phyloP scores from a whole-genome alignment of 2,113 vertebrate genomes.

The Actenoides hombroni region DNA sequence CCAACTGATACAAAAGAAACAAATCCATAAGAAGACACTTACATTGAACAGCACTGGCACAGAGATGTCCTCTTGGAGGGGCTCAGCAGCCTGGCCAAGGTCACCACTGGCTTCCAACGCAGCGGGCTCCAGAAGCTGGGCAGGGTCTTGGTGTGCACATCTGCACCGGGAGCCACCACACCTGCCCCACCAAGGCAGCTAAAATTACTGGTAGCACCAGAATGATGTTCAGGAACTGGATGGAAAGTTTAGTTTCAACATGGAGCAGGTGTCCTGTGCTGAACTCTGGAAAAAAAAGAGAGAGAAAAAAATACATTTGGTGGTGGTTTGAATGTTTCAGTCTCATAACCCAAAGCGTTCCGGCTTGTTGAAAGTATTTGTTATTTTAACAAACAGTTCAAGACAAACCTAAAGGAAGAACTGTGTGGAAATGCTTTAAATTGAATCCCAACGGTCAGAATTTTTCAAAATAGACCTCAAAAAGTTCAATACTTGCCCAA shows the following conservation, averaged over 20 bases:
- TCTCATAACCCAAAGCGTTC: background rate
- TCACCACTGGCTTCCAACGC: background rate
- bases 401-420: background rate
- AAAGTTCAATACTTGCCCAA: background rate
- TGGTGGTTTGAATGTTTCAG: background rate
- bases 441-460: background rate
- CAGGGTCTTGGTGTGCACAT: background rate
- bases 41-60: background rate
- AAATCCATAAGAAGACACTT: background rate
- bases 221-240: background rate
- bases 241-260: background rate
- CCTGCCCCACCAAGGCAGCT: background rate
- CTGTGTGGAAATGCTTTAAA: background rate
- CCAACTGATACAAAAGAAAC: background rate
- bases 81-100: background rate
- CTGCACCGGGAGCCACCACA: fast-evolving
- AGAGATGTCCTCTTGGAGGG: background rate
- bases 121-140: background rate
- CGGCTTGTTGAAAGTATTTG: background rate
- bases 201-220: fast-evolving
- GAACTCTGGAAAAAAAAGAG: background rate
- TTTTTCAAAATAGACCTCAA: background rate
- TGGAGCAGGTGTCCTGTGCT: background rate
- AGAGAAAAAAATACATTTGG: background rate
- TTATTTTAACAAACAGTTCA: background rate